Evolutionary conservation across 1,140 invertebrate species (phyloP).

Genomic region (Periplaneta americana): DNA sequence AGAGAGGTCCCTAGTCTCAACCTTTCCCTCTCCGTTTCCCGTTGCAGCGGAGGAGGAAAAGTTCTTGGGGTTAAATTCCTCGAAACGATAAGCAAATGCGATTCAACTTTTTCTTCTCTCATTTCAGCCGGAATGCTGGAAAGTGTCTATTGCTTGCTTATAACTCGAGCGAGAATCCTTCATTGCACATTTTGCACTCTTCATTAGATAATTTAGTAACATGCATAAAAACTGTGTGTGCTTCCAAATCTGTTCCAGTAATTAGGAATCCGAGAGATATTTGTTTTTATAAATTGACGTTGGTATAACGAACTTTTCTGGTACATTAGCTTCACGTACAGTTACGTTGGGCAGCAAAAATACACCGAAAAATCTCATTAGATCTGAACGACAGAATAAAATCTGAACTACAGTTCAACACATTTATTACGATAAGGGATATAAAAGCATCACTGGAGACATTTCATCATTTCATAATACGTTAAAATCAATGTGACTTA

Average conservation of each 20-base stretch:
- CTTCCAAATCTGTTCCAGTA: neutral
- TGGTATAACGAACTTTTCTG: neutral
- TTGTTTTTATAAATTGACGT: neutral
- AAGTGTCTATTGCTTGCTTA: too few species aligned
- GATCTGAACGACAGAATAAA: too few species aligned
- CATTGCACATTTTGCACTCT: neutral
- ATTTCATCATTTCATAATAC: too few species aligned
- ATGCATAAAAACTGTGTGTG: neutral
- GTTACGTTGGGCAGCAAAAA: too few species aligned
- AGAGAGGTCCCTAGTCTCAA: neutral
- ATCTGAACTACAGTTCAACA: too few species aligned
- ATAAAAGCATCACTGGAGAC: too few species aligned
- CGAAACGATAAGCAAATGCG: neutral
- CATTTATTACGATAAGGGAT: too few species aligned
- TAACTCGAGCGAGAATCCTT: neutral
- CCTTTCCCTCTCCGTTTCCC: neutral
- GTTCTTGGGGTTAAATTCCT: neutral
- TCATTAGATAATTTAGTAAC: neutral
- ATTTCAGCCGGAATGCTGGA: neutral
- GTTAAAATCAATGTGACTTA: too few species aligned
- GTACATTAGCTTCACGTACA: neutral
- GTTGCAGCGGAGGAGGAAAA: neutral
- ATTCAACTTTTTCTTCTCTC: neutral
- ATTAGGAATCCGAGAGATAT: neutral
- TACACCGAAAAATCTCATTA: too few species aligned